These are phyloP conservation scores for Ennomos quercinarius DNA, from an alignment of 2,888 invertebrate species.

Conservation along the genomic window DNA sequence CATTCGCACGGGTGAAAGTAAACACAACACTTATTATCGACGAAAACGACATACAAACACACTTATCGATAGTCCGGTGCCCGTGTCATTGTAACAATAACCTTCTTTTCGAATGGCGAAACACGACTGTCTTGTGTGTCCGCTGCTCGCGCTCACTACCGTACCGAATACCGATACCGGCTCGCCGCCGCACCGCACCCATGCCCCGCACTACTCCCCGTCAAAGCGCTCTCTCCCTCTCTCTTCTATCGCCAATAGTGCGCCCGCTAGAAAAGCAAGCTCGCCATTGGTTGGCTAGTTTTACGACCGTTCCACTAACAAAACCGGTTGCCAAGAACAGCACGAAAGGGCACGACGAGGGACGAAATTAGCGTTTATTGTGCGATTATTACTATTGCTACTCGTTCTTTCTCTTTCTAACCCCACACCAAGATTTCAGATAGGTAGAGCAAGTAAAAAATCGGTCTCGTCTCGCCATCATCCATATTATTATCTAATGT, in stretches of 20 bases:
- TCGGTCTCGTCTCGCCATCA: constrained; percentile 24
- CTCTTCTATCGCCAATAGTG: constrained; percentile 76
- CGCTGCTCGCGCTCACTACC: constrained; percentile 46
- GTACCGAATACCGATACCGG: constrained; percentile 39
- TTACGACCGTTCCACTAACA: constrained; percentile 79
- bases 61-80: constrained; percentile 83
- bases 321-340: constrained; percentile 81
- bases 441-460: constrained; percentile 50
- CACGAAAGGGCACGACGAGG: constrained; percentile 80
- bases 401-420: constrained; percentile 59
- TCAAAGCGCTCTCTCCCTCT: constrained; percentile 49
- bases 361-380: constrained; percentile 71
- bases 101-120: constrained; percentile 81
- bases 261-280: constrained; percentile 63
- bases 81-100: constrained; percentile 82
- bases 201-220: constrained; percentile 60
- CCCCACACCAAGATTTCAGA: constrained; percentile 40
- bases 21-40: constrained; percentile 85
- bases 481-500: constrained; percentile 9
- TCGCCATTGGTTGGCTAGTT: constrained; percentile 68
- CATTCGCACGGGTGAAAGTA: constrained; percentile 85
- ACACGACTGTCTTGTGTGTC: constrained; percentile 68
- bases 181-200: constrained; percentile 62
- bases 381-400: constrained; percentile 71
- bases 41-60: constrained; percentile 86